phyloP scores from a whole-genome alignment of 2,113 vertebrate species.

The Thermophis baileyi region DNA sequence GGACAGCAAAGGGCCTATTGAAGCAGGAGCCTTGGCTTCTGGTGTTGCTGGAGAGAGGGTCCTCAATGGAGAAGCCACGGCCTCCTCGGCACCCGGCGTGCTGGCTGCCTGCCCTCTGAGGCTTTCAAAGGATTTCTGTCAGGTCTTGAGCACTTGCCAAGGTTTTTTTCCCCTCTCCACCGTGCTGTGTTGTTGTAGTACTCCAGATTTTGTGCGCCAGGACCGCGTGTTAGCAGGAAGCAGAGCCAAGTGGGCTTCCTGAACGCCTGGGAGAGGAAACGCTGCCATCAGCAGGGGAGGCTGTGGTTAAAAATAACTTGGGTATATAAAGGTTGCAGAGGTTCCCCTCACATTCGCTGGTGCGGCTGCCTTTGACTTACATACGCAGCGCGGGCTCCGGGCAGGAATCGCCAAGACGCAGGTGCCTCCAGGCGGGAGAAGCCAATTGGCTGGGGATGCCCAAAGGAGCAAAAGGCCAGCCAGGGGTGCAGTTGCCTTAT shows the following conservation, averaged over 20 bases:
- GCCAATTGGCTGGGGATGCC: not conserved
- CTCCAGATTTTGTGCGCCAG: constrained; percentile 82
- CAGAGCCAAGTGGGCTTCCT: constrained; percentile 89
- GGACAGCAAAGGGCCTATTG: constrained; percentile 41
- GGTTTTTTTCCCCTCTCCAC: constrained; percentile 54
- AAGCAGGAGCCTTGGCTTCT: constrained; percentile 35
- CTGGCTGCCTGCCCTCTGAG: constrained; percentile 47
- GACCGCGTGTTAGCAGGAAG: constrained; percentile 86
- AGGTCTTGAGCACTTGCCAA: constrained; percentile 71
- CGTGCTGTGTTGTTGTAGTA: constrained; percentile 78
- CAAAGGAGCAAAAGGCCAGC: not conserved
- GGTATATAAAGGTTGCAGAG: constrained; percentile 85
- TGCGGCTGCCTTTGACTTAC: constrained; percentile 58
- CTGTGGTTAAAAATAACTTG: constrained; percentile 94
- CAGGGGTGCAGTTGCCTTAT: not conserved
- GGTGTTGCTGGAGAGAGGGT: constrained; percentile 51
- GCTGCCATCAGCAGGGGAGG: constrained; percentile 85
- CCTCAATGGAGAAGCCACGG: constrained; percentile 66
- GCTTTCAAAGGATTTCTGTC: constrained; percentile 73
- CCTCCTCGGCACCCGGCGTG: constrained; percentile 56
- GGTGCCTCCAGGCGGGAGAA: not conserved
- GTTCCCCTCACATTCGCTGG: constrained; percentile 77
- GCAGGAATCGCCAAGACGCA: not conserved
- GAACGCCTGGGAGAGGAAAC: constrained; percentile 84
- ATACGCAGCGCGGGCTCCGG: not conserved